Evolutionary conservation across 2,888 invertebrate genomes (phyloP), one percentile per base, ranked within the genome.

Genomic region (Molorchus minor): DNA sequence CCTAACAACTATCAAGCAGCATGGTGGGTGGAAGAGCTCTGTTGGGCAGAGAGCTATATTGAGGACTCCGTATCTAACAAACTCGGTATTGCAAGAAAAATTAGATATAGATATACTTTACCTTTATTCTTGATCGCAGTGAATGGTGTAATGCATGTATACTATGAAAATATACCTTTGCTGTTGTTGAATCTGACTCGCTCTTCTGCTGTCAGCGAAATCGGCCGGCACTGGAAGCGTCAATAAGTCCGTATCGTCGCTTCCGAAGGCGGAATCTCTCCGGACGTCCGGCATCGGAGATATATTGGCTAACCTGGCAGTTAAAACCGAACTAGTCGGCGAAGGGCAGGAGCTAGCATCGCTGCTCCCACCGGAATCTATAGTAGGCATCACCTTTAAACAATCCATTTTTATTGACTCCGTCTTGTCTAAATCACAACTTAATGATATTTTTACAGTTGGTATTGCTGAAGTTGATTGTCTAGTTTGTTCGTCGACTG

Each of bases 171-270:
- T 38, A 25, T 63, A 64, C 62, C 62, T 54, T 44, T 61, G 63
- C 16, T 56, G 56, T 29, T 62, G 71, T 61, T 79, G 78, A 41
- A 78, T 76, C 62, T 79, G 88, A 12, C 85, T 85, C 7, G 89
- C 87, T 10, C 92, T 85, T 35, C 92, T 84, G 64, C 91, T 89
- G 73, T 93, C 93, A 1, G 93, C 93, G 79, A 94, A 94, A 71
- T 91, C 91, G 21, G 88, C 86, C 4, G 94, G 94, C 40, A 88
- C 92, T 1, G 93, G 93, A 63, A 93, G 81, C 59, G 85, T 83
- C 56, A 84, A 69, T 61, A 83, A 67, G 61, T 79, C 79, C 5
- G 74, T 71, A 67, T 84, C 86, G 38, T 87, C 87, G 16, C 45
- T 47, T n/a, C 60, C 56, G 29, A 67, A 58, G 60, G 84, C 82